Conservation (phyloP, 2,888 invertebrate genomes). For the Tuta absoluta region DNA sequence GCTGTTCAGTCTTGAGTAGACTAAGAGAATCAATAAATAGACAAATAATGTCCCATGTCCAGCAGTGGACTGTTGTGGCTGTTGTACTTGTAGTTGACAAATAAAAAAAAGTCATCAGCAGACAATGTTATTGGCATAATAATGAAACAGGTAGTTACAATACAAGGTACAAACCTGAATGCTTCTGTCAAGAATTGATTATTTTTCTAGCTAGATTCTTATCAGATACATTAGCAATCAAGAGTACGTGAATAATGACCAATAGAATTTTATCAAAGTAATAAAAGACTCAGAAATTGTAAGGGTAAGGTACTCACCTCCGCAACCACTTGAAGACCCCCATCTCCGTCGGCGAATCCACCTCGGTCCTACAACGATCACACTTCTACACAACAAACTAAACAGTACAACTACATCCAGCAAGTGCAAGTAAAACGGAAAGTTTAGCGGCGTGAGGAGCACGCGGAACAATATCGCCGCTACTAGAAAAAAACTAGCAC, state of each 20-base stretch:
- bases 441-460: constrained; percentile 51
- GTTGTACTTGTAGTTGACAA: too few species aligned
- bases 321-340: constrained; percentile 79
- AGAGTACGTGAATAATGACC: background rate
- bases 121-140: too few species aligned
- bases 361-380: constrained; percentile 50
- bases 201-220: constrained; percentile 4
- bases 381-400: constrained; percentile 42
- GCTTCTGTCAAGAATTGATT: background rate
- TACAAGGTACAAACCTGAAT: too few species aligned
- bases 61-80: too few species aligned
- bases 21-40: too few species aligned
- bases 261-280: background rate
- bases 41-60: too few species aligned
- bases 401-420: constrained; percentile 35
- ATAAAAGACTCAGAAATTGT: background rate
- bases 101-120: too few species aligned
- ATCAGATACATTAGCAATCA: background rate
- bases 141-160: too few species aligned
- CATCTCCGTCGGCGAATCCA: constrained; percentile 70
- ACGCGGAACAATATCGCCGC: constrained; percentile 74
- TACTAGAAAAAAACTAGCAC: constrained; percentile 71
- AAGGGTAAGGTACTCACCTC: constrained; percentile 60
- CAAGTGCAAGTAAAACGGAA: constrained; percentile 51
- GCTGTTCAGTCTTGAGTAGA: too few species aligned